A percentile compares a stretch with the other conserved stretches of the same genome.
phyloP scores from a whole-genome alignment of 2,797 vertebrate genomes.

The Enteromius paludinosus region DNA sequence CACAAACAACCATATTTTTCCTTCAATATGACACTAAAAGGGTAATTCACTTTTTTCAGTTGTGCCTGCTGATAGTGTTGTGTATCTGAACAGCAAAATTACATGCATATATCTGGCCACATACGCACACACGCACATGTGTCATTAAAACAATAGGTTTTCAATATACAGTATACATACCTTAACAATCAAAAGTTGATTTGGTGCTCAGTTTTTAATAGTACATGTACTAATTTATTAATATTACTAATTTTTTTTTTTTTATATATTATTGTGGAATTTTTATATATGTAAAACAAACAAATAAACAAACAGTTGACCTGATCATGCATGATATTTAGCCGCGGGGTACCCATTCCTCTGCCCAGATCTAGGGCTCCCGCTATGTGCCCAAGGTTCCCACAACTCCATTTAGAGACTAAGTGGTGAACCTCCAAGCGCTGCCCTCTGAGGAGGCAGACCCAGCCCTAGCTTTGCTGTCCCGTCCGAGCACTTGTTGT shows the following conservation, averaged over 20 bases:
- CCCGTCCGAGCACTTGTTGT: no score
- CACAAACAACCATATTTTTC: conserved; percentile 15
- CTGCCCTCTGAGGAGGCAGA: no score
- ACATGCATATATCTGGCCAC: background rate
- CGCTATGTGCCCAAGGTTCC: no score
- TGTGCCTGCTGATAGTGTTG: background rate
- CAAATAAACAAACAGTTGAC: background rate
- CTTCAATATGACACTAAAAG: conserved; percentile 34
- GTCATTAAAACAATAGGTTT: background rate
- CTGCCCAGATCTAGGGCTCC: no score
- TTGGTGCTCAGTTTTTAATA: background rate
- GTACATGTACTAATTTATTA: background rate
- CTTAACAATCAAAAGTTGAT: background rate
- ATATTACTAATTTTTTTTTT: background rate
- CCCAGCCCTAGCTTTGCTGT: no score
- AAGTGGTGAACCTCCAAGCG: no score
- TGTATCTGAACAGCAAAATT: background rate
- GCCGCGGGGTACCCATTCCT: no score
- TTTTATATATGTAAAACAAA: background rate
- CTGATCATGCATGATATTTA: background rate
- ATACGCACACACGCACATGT: background rate
- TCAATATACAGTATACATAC: background rate
- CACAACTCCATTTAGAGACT: no score
- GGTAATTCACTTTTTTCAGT: background rate
- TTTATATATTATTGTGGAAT: background rate